Percentiles rank a stretch among this genome's conserved stretches.
Conservation (phyloP, 2,113 vertebrate species). For the Ibidorhyncha struthersii region DNA sequence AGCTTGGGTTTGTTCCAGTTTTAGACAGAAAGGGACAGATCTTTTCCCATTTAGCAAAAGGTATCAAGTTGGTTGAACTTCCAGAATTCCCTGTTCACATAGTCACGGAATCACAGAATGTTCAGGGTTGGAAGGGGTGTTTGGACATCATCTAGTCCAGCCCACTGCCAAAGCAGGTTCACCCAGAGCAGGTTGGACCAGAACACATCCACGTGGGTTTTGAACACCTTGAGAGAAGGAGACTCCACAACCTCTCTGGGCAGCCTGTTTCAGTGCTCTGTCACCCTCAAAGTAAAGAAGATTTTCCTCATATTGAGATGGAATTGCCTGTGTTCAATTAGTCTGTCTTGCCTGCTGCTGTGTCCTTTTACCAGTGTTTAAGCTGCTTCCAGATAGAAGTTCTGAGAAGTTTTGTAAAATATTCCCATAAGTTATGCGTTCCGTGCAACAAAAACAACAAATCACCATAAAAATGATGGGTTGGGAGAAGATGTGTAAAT, state of each 20-base stretch:
- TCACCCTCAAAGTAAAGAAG: too few relatives aligned
- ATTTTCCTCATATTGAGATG: too few relatives aligned
- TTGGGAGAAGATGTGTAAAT: background rate
- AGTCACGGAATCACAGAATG: too few relatives aligned
- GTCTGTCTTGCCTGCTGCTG: rapidly evolving
- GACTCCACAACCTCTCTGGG: too few relatives aligned
- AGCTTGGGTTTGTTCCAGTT: background rate
- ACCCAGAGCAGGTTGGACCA: too few relatives aligned
- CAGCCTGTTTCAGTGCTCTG: too few relatives aligned
- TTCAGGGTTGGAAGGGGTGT: too few relatives aligned
- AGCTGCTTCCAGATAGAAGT: background rate
- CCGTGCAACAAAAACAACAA: background rate
- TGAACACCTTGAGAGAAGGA: too few relatives aligned
- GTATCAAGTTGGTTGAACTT: background rate
- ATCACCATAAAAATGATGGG: background rate
- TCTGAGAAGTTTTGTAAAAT: background rate
- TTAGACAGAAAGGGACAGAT: background rate
- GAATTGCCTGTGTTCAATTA: too few relatives aligned
- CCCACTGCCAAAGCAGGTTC: too few relatives aligned
- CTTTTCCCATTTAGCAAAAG: background rate
- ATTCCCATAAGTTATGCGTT: background rate
- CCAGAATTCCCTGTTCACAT: background rate
- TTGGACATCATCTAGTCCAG: too few relatives aligned
- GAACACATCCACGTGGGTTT: too few relatives aligned
- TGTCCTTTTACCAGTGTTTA: background rate